Conservation (phyloP, 2,797 vertebrate genomes). For the Mus spretus region DNA sequence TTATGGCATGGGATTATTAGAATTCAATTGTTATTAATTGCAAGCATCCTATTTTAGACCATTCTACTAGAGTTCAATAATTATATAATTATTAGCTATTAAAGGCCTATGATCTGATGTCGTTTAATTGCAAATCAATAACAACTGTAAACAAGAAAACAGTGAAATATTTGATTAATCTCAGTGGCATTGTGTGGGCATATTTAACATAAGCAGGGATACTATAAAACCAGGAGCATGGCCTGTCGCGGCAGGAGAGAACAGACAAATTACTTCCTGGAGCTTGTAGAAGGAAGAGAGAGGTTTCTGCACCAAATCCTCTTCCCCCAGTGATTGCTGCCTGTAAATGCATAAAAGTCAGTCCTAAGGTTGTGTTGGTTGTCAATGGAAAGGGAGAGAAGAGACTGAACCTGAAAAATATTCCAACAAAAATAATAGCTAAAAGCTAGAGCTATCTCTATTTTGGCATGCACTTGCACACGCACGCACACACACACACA, state of each 20-base stretch:
- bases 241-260: not conserved
- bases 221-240: not conserved
- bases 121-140: constrained; percentile 23
- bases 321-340: not conserved
- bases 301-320: no score
- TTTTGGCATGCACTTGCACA: not conserved
- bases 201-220: not conserved
- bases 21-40: constrained; percentile 12
- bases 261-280: not conserved
- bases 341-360: not conserved
- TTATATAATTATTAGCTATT: not conserved
- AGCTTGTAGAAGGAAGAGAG: not conserved
- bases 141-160: constrained; percentile 38
- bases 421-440: not conserved
- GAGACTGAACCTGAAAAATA: constrained; percentile 40
- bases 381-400: not conserved
- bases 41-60: not conserved
- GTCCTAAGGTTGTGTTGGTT: not conserved
- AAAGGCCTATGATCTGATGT: not conserved
- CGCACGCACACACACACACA: not conserved
- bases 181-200: not conserved
- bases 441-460: not conserved
- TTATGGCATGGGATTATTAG: not conserved
- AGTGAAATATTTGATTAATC: not conserved
- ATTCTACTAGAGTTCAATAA: constrained; percentile 17